Evolutionary conservation across 2,113 vertebrate genomes (phyloP), one percentile per base, ranked within the genome.

Genomic region (Scopus umbretta): DNA sequence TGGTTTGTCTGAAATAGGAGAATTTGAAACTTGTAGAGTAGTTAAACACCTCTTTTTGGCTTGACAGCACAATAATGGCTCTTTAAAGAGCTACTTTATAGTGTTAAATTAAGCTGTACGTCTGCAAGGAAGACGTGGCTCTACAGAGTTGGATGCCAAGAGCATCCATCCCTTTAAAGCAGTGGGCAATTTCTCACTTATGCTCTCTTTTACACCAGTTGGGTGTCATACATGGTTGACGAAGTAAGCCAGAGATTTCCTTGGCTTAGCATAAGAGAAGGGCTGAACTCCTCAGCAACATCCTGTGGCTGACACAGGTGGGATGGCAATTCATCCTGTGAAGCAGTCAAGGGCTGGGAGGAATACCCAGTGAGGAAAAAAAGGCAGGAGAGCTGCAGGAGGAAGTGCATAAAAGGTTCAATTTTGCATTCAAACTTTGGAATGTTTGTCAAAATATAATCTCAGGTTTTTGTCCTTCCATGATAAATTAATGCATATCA

Each of bases 371-470:
- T 15, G 53, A 82, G 34, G 30, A 40, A 38, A 87, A 65, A 40
- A 10, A 55, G 7, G 38, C 9, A 10, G 15, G 22, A 78, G 90
- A 85, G 10, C 32, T 53, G 32, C 16, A 38, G 53, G 26, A 65
- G 2, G 25, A 88, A 71, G 10, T 38, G 8, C 34, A 29, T 45
- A 74, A 74, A 92, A 83, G n/a, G 32, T 74, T 94, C 26, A 74
- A 50, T 74, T 94, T 88, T 92, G 38, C 75, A 67, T 86, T 92
- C 72, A 78, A 79, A 65, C 19, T 84, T 90, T 7, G 8, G 52
- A 72, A 91, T 96, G 62, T 94, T 95, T 95, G 58, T 86, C 90
- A 93, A 92, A 94, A 94, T 65, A 92, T 47, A 75, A 78, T 78
- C 68, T 80, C 29, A 29, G 20, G 9, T 42, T 88, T 96, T 71